Evolutionary conservation across 2,113 vertebrate genomes (phyloP).

Genomic region (Oxyruncus cristatus): DNA sequence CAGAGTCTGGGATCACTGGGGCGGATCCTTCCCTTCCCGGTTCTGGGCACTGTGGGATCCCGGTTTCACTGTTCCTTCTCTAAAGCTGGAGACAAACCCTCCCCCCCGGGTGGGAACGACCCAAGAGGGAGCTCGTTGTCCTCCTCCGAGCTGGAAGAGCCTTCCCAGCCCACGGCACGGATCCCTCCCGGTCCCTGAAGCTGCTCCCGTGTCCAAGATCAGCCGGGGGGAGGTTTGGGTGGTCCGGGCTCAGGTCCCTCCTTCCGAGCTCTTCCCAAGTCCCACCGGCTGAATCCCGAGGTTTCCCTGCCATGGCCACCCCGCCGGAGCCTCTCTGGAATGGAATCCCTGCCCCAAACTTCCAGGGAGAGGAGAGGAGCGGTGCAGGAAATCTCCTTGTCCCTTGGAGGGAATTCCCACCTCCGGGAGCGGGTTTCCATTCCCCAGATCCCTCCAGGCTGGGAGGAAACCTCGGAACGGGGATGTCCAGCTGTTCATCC

Average conservation of each 20-base stretch:
- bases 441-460: not conserved
- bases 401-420: not conserved
- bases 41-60: not conserved
- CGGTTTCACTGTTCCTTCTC: not conserved
- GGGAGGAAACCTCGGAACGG: not conserved
- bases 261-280: not conserved
- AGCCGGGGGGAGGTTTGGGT: no score
- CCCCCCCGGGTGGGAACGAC: not conserved
- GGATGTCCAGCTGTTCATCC: no score
- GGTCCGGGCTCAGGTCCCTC: not conserved
- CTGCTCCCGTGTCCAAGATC: not conserved
- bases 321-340: not conserved
- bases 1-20: not conserved
- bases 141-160: not conserved
- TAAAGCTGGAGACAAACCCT: not conserved
- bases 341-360: not conserved
- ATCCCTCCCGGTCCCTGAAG: not conserved
- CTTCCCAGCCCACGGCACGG: not conserved
- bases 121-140: not conserved
- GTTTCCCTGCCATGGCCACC: not conserved
- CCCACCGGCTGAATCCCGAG: not conserved
- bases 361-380: not conserved
- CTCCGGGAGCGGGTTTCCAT: no score
- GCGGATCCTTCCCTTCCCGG: not conserved
- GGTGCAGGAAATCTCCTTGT: not conserved